Evolutionary conservation across 1,140 invertebrate genomes (phyloP).

Genomic region (Tetranychus cinnabarinus): DNA sequence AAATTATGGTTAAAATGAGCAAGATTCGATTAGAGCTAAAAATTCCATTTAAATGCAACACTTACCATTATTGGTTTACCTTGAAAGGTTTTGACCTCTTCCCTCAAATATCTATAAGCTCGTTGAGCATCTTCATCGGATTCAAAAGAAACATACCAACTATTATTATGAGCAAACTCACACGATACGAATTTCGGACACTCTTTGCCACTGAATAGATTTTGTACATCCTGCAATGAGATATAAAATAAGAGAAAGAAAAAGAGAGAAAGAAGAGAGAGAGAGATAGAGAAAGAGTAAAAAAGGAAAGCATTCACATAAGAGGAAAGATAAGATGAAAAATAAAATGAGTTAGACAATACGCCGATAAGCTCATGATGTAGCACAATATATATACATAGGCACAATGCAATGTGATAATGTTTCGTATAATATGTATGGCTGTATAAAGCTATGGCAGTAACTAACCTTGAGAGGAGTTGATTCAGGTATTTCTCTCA

Average conservation of each 20-base stretch:
- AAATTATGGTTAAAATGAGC: too few relatives aligned
- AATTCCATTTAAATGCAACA: background rate
- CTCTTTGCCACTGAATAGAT: conserved; percentile 52
- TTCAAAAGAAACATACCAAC: conserved; percentile 81
- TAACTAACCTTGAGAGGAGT: conserved; percentile 42
- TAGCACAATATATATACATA: background rate
- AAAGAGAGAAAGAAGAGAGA: background rate
- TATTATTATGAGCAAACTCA: conserved; percentile 72
- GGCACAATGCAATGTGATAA: background rate
- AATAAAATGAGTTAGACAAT: background rate
- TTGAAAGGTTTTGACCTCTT: conserved; percentile 48
- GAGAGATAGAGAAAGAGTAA: background rate
- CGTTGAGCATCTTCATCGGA: conserved; percentile 73
- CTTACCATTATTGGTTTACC: conserved; percentile 57
- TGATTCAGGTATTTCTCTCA: conserved; percentile 59
- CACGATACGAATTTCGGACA: conserved; percentile 65
- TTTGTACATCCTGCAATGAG: conserved; percentile 28
- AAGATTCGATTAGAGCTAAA: too few relatives aligned
- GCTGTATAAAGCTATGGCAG: background rate
- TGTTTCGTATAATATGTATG: too few relatives aligned
- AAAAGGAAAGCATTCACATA: background rate
- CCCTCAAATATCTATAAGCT: conserved; percentile 63
- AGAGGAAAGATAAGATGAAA: background rate
- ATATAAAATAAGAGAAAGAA: background rate
- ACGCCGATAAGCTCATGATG: background rate